Base-by-base conservation (phyloP, 2,797 vertebrate genomes). In the Argyrosomus regius region DNA sequence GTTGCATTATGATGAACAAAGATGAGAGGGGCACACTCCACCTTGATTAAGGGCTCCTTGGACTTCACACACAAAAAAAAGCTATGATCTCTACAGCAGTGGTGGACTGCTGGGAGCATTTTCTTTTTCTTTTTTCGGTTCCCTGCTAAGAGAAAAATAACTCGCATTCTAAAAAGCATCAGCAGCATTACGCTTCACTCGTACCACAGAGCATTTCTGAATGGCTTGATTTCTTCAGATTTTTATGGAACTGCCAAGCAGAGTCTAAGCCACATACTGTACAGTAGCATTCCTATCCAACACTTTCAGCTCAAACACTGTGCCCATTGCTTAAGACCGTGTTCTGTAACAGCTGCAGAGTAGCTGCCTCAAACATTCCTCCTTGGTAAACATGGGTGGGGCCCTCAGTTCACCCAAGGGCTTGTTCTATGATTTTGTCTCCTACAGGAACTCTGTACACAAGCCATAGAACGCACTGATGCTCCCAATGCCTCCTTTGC, bases 341-440 rank as follows among this genome's bases (percentile, higher is more conserved):
- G 84, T 92, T 90, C 87, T 89, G 88, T 80, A 91, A 86, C 92
- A 92, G 92, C 93, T 92, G 93, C 90, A 41, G 78, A 88, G 92
- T 89, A 84, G 88, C 92, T 84, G 92, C 89, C 88, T 91, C 85
- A 91, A 94, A 94, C 94, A 94, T 94, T 95, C 94, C 93, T 94
- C 88, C 90, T 94, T 63, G 83, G 87, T 93, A 94, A 93, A 94
- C 91, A 92, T 92, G 92, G 94, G 93, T 92, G 92, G 88, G 87
- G 91, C 92, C 88, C 86, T 83, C 83, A 64, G 79, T 87, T 89
- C 88, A 92, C 88, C 78, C 85, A 87, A 92, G 93, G 93, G 91
- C 90, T 89, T 88, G 88, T 92, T 93, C 91, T 89, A 80, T 90
- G 90, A 91, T 84, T 90, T 88, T 80, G 81, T 91, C 86, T 90